These are phyloP conservation scores for Papilio machaon DNA, from an alignment of 1,140 invertebrate genomes.

Conservation along the genomic window DNA sequence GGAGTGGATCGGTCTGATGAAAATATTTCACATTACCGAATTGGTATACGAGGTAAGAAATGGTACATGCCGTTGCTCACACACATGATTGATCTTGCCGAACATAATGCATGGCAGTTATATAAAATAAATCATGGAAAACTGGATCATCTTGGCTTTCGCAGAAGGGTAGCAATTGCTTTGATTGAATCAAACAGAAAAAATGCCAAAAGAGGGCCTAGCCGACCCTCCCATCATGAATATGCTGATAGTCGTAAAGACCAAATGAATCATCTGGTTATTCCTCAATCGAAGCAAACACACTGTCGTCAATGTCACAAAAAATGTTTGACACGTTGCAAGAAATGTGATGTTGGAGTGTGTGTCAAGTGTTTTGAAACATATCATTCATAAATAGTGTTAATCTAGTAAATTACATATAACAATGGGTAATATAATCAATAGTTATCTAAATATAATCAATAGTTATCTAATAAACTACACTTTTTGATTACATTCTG, in stretches of 20 bases:
- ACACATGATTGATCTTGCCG: no score
- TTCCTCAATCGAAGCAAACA: slow-evolving; percentile 59
- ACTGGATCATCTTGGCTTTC: slow-evolving; percentile 62
- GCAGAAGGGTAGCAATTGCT: slow-evolving; percentile 57
- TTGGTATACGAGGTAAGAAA: slow-evolving; percentile 67
- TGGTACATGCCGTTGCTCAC: slow-evolving; percentile 62
- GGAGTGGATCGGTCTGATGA: slow-evolving; percentile 68
- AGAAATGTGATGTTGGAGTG: slow-evolving; percentile 58
- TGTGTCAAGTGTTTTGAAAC: slow-evolving; percentile 55
- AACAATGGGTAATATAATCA: no score
- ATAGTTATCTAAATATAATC: no score
- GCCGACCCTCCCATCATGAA: slow-evolving; percentile 57
- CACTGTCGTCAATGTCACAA: slow-evolving; percentile 62
- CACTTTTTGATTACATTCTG: no score
- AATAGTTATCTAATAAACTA: no score
- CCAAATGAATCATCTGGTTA: slow-evolving; percentile 60
- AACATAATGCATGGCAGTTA: slow-evolving; percentile 60
- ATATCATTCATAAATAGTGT: slow-evolving; percentile 47
- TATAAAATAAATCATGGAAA: slow-evolving; percentile 56
- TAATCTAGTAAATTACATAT: no score
- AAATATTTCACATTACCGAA: slow-evolving; percentile 65
- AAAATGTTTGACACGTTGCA: slow-evolving; percentile 61
- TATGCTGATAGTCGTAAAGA: slow-evolving; percentile 63
- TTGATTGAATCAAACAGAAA: slow-evolving; percentile 60
- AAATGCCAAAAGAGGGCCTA: slow-evolving; percentile 55